Base-by-base conservation (phyloP, 2,888 invertebrate genomes). In the Chesias legatella region DNA sequence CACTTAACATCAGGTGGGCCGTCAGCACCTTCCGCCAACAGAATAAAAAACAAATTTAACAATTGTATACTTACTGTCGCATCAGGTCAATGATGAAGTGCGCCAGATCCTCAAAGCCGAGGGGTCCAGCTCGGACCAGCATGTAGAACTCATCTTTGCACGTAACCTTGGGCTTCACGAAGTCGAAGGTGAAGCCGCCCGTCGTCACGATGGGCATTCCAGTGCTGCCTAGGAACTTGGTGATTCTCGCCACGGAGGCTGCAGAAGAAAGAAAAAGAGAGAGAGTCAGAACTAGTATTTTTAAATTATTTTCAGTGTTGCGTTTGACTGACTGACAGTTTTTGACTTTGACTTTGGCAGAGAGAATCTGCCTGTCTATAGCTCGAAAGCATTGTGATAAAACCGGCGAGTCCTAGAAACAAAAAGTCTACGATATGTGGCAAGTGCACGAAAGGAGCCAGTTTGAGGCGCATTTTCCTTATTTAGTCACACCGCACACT, bases 211-310 rank as follows among this genome's bases (percentile, higher is more conserved):
- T 75, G 0, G 96, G 96, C 0, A 91, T 92, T 6, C 92, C 93
- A 5, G 93, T 92, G 17, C 89, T 90, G 22, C 93, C 93, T 8
- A 94, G 90, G 70, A 94, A 95, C 75, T 95, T 95, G 13, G 92
- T 90, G 45, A 95, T 91, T 26, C 96, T 90, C 6, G 93, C 95
- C 13, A 95, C 94, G 4, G 93, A 93, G 8, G 96, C 96, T 96
- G 53, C 27, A 36, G 11, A 45, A 39, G 25, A 43, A 45, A 39
- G 11, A 44, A 20, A 17, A 8, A 13, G 29, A 20, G 17, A 9
- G 10, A 4, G 7, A 32, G 7, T 3, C 1, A 23, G 10, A 32
- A 32, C 13, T 17, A 9, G 10, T 22, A 9, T 5, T 21, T 17
- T 17, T 17, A n/a, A n/a, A n/a, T n/a, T n/a, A n/a, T n/a, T n/a